Base-by-base conservation (phyloP, 2,797 vertebrate species). In the Falco cherrug region DNA sequence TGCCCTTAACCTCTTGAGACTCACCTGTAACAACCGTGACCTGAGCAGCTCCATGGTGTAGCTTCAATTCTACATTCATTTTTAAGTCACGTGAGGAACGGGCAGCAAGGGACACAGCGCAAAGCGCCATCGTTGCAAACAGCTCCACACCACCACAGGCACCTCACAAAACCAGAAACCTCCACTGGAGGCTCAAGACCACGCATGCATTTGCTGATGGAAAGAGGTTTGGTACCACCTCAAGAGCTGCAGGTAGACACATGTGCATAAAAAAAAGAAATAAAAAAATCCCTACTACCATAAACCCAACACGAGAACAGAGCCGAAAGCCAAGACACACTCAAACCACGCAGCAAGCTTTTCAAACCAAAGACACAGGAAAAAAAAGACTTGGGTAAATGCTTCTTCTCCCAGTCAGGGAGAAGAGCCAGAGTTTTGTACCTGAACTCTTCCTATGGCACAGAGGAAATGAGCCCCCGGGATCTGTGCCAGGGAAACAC, bases 401-500 rank as follows among this genome's bases (percentile, higher is more conserved):
- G 29, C 13, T 77, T 69, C 12, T 26, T 29, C 14, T 77, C 69
- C 12, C 29, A 67, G 41, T 8, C 65, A 43, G 81, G 61, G 84
- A 84, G 50, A 39, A 60, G 77, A 77, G 65, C 22, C 67, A 35
- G 57, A 28, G 33, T 5, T 78, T 80, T 54, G 87, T 24, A n/a
- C 11, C 20, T 7, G 2, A 57, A 33, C 29, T 67, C 39, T 31
- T 73, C 79, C 75, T 9, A 29, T 1, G 5, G 45, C 4, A 1
- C n/a, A 41, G 29, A 43, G 26, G 22, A 81, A 86, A 89, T 3
- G 18, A 85, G 56, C 71, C 60, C 45, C 2, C 1, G 48, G 75
- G 73, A 83, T 60, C 31, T 0, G 1, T n/a, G 64, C 39, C 0
- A 0, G 64, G 26, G 15, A 87, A 79, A 71, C 0, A 1, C 43